A percentile compares a stretch with the other conserved stretches of the same genome.
These are phyloP conservation scores for Venustoraphidia nigricollis DNA, from an alignment of 2,888 invertebrate species.

Conservation along the genomic window DNA sequence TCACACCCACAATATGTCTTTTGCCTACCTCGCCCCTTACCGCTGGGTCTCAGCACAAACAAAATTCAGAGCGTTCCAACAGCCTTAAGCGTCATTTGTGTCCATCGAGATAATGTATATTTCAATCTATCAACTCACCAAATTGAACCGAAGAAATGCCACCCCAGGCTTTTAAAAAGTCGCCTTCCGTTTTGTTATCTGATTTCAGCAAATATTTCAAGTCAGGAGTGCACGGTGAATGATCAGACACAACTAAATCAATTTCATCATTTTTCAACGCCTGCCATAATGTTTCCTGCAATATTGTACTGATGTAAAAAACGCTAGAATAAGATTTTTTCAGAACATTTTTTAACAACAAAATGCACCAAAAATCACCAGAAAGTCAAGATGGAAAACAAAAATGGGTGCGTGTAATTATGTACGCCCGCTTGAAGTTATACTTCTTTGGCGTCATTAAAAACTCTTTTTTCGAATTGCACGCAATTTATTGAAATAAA, in stretches of 20 bases:
- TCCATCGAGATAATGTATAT: too few species aligned
- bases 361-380: background rate
- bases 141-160: constrained; percentile 60
- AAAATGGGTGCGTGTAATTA: too few species aligned
- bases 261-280: constrained; percentile 38
- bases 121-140: constrained; percentile 26
- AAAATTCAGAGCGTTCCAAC: too few species aligned
- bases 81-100: too few species aligned
- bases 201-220: constrained; percentile 30
- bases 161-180: constrained; percentile 56
- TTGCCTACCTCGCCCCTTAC: too few species aligned
- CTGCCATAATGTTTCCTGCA: constrained; percentile 44
- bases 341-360: background rate
- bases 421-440: too few species aligned
- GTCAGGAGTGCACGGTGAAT: constrained; percentile 51
- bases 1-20: too few species aligned
- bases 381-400: background rate
- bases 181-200: constrained; percentile 28
- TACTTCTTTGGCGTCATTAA: too few species aligned
- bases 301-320: constrained; percentile 1
- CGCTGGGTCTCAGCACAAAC: too few species aligned
- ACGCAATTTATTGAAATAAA: too few species aligned
- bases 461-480: too few species aligned
- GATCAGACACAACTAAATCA: constrained; percentile 50
- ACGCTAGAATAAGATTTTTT: background rate